Conservation (phyloP, 1,140 invertebrate species). For the Papilio machaon region DNA sequence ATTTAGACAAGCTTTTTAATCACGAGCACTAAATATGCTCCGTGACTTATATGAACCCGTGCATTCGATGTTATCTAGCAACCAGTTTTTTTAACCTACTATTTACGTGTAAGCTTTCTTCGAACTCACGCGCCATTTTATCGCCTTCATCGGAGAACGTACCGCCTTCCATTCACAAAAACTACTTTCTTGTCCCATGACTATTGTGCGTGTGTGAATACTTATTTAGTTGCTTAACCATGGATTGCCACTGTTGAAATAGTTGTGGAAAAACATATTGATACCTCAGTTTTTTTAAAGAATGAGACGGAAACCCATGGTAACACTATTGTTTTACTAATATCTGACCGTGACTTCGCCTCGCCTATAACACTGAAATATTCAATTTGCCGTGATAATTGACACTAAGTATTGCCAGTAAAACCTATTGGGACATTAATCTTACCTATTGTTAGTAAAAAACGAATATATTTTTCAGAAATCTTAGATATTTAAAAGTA, state of each 20-base stretch:
- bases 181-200: slow-evolving; percentile 33
- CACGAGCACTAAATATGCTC: background rate
- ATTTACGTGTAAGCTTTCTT: slow-evolving; percentile 23
- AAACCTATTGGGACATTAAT: background rate
- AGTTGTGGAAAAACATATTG: background rate
- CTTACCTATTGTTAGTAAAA: background rate
- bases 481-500: background rate
- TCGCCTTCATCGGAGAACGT: slow-evolving; percentile 13
- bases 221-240: background rate
- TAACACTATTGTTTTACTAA: slow-evolving; percentile 1
- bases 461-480: background rate
- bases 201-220: background rate
- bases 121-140: slow-evolving; percentile 25
- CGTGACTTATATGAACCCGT: slow-evolving; percentile 1
- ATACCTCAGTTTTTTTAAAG: no score
- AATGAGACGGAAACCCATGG: no score
- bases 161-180: slow-evolving; percentile 16
- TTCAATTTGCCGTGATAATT: background rate
- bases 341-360: background rate
- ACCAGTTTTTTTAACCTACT: slow-evolving; percentile 24
- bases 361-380: background rate
- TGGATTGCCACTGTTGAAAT: background rate
- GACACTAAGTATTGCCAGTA: background rate
- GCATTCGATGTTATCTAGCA: slow-evolving; percentile 3
- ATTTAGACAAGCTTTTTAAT: slow-evolving; percentile 5